phyloP scores from a whole-genome alignment of 2,113 vertebrate genomes.

The Chloebia gouldiae region DNA sequence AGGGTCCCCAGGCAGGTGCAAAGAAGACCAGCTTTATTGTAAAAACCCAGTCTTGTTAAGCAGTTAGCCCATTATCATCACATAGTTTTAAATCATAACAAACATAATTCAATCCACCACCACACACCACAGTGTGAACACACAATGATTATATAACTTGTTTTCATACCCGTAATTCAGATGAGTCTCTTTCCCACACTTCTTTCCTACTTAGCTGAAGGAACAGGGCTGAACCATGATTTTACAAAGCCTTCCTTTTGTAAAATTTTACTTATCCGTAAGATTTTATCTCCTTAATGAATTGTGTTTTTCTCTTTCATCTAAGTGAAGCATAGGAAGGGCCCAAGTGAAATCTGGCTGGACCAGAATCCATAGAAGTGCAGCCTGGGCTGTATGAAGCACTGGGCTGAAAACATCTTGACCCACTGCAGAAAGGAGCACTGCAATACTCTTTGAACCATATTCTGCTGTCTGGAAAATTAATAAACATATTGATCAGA shows the following conservation, averaged over 20 bases:
- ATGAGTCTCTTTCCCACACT: neutral
- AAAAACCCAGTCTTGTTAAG: neutral
- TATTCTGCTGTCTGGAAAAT: neutral
- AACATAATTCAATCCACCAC: neutral
- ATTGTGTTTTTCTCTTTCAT: neutral
- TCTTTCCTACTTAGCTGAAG: neutral
- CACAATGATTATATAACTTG: accelerated
- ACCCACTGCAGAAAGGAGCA: neutral
- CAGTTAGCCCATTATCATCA: neutral
- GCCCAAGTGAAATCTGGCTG: neutral
- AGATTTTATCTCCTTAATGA: neutral
- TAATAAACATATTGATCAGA: neutral
- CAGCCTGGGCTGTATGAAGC: neutral
- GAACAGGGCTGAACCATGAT: neutral
- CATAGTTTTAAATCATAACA: neutral
- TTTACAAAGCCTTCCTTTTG: neutral
- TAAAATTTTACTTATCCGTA: neutral
- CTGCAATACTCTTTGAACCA: neutral
- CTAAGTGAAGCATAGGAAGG: neutral
- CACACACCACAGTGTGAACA: neutral
- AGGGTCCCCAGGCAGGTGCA: neutral
- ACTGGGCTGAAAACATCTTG: neutral
- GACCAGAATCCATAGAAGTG: neutral
- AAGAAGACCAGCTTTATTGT: neutral
- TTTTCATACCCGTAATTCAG: too few species aligned